These are phyloP conservation scores for Oxyruncus cristatus DNA, from an alignment of 2,113 vertebrate species.

Conservation along the genomic window DNA sequence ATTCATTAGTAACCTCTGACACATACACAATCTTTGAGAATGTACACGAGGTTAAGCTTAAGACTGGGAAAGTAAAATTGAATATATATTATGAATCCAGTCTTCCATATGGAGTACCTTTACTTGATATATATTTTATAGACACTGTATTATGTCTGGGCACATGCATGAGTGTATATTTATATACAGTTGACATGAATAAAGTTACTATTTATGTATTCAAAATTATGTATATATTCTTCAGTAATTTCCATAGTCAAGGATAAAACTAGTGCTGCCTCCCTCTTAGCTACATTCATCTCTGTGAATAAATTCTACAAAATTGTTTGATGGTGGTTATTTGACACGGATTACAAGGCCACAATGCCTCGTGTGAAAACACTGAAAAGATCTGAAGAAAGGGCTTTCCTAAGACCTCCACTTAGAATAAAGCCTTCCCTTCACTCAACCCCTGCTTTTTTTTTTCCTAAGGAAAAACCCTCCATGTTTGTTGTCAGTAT, in stretches of 20 bases:
- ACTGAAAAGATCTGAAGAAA: background rate
- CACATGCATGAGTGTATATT: background rate
- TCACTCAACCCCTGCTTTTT: background rate
- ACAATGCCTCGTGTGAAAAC: background rate
- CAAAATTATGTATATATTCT: background rate
- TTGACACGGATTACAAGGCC: background rate
- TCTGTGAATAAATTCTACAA: background rate
- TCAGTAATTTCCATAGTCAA: background rate
- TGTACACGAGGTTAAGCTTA: background rate
- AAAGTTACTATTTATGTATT: background rate
- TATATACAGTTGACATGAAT: background rate
- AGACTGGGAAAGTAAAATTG: background rate
- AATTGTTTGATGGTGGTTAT: background rate
- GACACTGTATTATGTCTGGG: background rate
- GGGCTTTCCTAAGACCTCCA: background rate
- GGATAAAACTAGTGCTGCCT: background rate
- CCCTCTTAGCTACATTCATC: background rate
- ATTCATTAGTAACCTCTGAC: background rate
- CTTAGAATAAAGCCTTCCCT: background rate
- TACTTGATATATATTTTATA: background rate
- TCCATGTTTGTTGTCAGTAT: background rate
- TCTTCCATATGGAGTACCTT: background rate
- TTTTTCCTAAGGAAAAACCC: background rate
- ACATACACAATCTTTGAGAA: background rate
- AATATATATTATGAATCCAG: background rate